phyloP scores from a whole-genome alignment of 1,140 invertebrate genomes.

The Zophobas morio region DNA sequence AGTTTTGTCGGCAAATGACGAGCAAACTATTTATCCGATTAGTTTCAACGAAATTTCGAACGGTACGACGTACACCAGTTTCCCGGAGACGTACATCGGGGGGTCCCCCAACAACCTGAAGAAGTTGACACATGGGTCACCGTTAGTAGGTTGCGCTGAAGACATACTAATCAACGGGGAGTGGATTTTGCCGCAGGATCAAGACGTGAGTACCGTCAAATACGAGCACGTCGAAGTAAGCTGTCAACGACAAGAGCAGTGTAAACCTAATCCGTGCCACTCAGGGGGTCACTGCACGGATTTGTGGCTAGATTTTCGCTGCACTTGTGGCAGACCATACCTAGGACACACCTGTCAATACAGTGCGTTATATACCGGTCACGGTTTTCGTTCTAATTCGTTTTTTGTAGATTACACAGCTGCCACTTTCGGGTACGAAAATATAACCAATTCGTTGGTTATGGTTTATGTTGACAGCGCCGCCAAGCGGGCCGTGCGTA shows the following conservation, averaged over 20 bases:
- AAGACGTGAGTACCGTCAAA: constrained; percentile 53
- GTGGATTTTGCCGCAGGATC: constrained; percentile 72
- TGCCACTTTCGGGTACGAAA: constrained; percentile 92
- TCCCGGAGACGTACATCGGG: constrained; percentile 85
- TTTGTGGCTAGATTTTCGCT: constrained; percentile 89
- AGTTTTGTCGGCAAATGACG: constrained; percentile 87
- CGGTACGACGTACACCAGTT: constrained; percentile 83
- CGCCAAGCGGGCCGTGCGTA: constrained; percentile 79
- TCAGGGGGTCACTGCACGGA: constrained; percentile 90
- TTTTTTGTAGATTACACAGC: constrained; percentile 81
- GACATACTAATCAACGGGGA: constrained; percentile 90
- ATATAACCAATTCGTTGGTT: constrained; percentile 80
- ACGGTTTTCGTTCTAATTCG: constrained; percentile 32
- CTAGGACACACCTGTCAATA: constrained; percentile 90
- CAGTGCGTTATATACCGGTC: constrained; percentile 71
- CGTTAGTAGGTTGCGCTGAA: constrained; percentile 92
- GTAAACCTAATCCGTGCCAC: constrained; percentile 87
- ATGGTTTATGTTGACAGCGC: constrained; percentile 78
- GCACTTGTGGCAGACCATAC: constrained; percentile 88
- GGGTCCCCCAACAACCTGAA: constrained; percentile 79
- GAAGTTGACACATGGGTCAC: constrained; percentile 78
- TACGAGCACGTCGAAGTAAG: constrained; percentile 76
- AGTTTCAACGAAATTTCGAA: constrained; percentile 74
- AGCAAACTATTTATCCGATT: constrained; percentile 91
- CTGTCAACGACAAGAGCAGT: constrained; percentile 86